Conservation (phyloP, 2,113 vertebrate genomes). For the rabbit (Oryctolagus cuniculus) region DNA sequence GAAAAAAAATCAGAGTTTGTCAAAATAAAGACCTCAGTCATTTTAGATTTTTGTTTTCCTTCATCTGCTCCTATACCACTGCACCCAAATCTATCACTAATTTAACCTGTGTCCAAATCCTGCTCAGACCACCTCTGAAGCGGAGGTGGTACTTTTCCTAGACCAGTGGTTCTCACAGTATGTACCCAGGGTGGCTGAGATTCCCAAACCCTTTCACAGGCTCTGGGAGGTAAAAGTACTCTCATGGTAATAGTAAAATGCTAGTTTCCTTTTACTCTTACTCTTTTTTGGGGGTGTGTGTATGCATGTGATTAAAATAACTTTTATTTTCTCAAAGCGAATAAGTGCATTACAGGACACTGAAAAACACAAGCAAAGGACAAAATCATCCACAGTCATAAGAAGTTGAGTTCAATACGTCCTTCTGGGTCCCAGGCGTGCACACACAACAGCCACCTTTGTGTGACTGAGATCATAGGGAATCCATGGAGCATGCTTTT, state of each 20-base stretch:
- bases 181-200: not conserved
- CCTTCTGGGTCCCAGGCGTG: not conserved
- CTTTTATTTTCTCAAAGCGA: not conserved
- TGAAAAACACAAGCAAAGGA: not conserved
- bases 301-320: too few species aligned
- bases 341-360: not conserved
- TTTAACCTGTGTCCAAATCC: not conserved
- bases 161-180: not conserved
- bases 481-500: not conserved
- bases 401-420: not conserved
- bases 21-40: conserved; percentile 2
- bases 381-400: not conserved
- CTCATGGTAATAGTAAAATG: not conserved
- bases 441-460: not conserved
- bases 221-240: not conserved
- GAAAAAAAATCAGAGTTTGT: not conserved
- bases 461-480: not conserved
- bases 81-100: not conserved
- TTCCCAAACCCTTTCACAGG: not conserved
- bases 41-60: not conserved
- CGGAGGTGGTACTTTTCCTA: not conserved
- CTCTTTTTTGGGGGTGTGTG: not conserved
- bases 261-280: not conserved
- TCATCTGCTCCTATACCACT: not conserved
- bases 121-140: not conserved